A percentile compares a stretch with the other conserved stretches of the same genome.
Conservation (phyloP, 2,888 invertebrate genomes). For the Pelosia muscerda region DNA sequence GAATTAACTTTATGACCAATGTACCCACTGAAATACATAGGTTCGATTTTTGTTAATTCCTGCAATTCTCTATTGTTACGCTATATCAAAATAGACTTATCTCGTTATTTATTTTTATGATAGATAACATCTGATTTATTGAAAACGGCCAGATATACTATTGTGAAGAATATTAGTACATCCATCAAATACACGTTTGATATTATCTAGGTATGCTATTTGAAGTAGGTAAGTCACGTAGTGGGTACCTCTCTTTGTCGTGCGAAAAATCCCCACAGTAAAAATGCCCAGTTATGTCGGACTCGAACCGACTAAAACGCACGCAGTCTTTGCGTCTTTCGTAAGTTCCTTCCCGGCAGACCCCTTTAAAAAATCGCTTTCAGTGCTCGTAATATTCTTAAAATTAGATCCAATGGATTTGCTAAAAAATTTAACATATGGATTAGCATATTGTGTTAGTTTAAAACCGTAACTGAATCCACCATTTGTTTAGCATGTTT, state of each 20-base stretch:
- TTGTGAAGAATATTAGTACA: not conserved
- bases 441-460: not conserved
- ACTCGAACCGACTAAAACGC: no score
- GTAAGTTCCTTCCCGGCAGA: no score
- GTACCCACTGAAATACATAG: no score
- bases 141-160: not conserved
- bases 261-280: no score
- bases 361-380: no score
- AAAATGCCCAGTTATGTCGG: no score
- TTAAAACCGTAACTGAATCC: not conserved
- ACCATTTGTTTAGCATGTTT: not conserved
- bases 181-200: constrained; percentile 4
- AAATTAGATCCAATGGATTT: not conserved
- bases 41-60: not conserved
- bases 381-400: not conserved
- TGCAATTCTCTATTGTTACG: not conserved
- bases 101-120: constrained; percentile 22
- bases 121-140: constrained; percentile 35
- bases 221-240: no score
- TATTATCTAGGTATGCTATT: constrained; percentile 10
- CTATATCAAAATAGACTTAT: not conserved
- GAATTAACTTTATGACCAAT: no score
- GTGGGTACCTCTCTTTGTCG: not conserved
- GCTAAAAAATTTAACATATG: not conserved
- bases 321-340: no score